These are phyloP conservation scores for Brenthis daphne DNA, from an alignment of 2,888 invertebrate species.

Conservation along the genomic window DNA sequence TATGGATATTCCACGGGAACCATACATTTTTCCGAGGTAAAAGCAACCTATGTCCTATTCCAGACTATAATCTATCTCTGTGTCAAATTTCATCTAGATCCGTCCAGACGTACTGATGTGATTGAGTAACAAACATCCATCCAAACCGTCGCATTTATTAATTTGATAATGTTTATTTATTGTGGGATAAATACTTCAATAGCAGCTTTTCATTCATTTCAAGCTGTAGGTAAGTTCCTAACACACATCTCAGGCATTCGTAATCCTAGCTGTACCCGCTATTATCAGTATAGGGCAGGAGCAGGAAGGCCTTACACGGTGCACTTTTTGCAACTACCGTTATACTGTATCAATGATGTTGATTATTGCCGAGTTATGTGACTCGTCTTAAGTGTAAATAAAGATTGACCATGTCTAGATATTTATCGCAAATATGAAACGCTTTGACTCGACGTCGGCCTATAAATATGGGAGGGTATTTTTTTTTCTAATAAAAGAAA, in stretches of 20 bases:
- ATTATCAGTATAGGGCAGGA: slow-evolving; percentile 33
- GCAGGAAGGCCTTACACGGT: slow-evolving; percentile 57
- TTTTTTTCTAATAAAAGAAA: neutral
- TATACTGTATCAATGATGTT: slow-evolving; percentile 41
- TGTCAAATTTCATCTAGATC: too few relatives aligned
- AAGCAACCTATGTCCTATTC: too few relatives aligned
- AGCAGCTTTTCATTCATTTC: too few relatives aligned
- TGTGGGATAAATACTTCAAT: too few relatives aligned
- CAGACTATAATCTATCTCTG: too few relatives aligned
- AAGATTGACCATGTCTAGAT: neutral
- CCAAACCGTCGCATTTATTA: too few relatives aligned
- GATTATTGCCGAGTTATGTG: slow-evolving; percentile 13
- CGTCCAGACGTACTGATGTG: too few relatives aligned
- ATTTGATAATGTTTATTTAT: too few relatives aligned
- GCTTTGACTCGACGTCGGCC: too few relatives aligned
- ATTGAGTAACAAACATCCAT: too few relatives aligned
- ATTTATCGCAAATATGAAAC: neutral
- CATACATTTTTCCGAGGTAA: too few relatives aligned
- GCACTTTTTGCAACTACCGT: slow-evolving; percentile 54
- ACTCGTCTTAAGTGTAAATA: slow-evolving; percentile 18
- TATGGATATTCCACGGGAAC: too few relatives aligned
- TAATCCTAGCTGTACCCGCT: slow-evolving; percentile 35
- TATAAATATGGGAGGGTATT: neutral
- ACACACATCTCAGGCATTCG: slow-evolving; percentile 14
- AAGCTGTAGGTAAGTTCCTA: neutral